Conservation (phyloP, 1,140 invertebrate genomes). For the Metopolophium dirhodum region DNA sequence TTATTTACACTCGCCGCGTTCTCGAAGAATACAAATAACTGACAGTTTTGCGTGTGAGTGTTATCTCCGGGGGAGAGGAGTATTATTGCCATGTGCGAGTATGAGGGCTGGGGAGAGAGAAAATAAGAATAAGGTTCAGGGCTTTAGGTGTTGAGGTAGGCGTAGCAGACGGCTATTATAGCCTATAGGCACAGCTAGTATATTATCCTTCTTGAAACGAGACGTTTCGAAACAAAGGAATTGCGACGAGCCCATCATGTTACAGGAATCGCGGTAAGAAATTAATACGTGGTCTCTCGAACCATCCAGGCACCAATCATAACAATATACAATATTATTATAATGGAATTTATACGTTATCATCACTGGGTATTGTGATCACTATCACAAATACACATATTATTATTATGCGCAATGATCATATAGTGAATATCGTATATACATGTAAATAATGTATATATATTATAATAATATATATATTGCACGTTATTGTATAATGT, state of each 20-base stretch:
- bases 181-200: neutral
- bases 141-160: neutral
- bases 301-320: neutral
- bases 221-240: neutral
- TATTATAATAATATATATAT: neutral
- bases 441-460: neutral
- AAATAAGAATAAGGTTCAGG: neutral
- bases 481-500: no score
- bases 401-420: no score
- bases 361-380: neutral
- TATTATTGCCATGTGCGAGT: neutral
- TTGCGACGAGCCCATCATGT: no score
- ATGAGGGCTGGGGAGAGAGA: neutral
- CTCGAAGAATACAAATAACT: neutral
- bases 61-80: no score
- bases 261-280: no score
- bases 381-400: neutral
- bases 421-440: no score
- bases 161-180: neutral
- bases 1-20: conserved; percentile 26
- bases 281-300: no score
- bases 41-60: neutral
- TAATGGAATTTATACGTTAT: neutral
- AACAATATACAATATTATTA: neutral
- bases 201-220: neutral